These are phyloP conservation scores for Cephus pygmeus DNA, from an alignment of 2,888 invertebrate genomes.

Conservation along the genomic window DNA sequence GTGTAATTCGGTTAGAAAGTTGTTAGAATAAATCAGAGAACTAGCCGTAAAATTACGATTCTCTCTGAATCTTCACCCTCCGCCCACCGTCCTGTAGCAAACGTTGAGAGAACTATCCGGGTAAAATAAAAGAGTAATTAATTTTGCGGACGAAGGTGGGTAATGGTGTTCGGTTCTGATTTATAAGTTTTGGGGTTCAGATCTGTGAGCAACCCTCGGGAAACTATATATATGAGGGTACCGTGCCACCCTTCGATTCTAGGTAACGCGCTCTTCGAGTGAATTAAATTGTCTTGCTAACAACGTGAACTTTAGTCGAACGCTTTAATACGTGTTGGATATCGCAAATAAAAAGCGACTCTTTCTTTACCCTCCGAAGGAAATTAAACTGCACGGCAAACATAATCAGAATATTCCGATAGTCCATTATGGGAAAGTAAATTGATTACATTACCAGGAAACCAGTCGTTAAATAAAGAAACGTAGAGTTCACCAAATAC, in stretches of 20 bases:
- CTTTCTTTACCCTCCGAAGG: no score
- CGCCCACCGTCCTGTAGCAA: background rate
- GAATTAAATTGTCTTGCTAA: slow-evolving; percentile 2
- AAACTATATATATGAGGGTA: background rate
- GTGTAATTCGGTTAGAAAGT: slow-evolving; percentile 1
- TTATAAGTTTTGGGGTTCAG: slow-evolving; percentile 1
- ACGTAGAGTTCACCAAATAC: no score
- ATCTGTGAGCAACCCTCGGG: background rate
- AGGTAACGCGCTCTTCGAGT: background rate
- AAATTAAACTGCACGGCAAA: no score
- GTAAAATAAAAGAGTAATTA: slow-evolving; percentile 1
- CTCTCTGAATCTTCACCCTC: background rate
- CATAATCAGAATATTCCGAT: no score
- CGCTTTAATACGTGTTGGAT: no score
- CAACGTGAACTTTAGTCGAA: no score
- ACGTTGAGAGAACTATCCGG: background rate
- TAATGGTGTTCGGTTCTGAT: slow-evolving; percentile 2
- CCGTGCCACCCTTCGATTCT: background rate
- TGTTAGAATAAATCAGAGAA: slow-evolving; percentile 5
- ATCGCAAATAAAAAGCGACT: no score
- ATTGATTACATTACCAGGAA: no score
- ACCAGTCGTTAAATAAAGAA: no score
- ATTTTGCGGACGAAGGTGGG: background rate
- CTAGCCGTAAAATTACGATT: background rate
- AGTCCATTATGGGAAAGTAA: no score